A percentile compares a stretch with the other conserved stretches of the same genome.
Evolutionary conservation across 2,797 vertebrate genomes (phyloP).

Genomic region (Crenichthys baileyi): DNA sequence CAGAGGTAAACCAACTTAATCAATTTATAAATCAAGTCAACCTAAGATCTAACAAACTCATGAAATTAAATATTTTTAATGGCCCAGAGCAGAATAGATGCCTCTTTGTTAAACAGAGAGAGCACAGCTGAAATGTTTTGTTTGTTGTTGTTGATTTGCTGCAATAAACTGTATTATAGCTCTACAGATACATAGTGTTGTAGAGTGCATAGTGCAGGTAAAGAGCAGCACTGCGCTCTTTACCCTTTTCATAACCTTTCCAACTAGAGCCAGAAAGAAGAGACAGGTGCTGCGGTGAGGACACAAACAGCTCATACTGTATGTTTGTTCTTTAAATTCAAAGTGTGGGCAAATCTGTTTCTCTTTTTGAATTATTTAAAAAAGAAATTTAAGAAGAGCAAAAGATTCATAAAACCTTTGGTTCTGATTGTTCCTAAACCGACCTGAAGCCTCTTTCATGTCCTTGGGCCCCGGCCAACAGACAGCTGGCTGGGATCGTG

Average conservation of each 20-base stretch:
- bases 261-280: constrained; percentile 13
- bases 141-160: constrained; percentile 15
- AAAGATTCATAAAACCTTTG: not conserved
- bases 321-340: constrained; percentile 9
- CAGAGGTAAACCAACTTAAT: not conserved
- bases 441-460: not conserved
- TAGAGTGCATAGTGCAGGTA: constrained; percentile 3
- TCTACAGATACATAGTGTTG: constrained; percentile 17
- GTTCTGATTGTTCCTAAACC: not conserved
- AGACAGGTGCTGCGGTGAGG: not conserved
- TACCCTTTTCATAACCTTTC: constrained; percentile 34
- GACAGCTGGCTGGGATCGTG: not conserved
- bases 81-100: not conserved
- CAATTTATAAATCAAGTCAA: not conserved
- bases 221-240: constrained; percentile 20
- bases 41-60: not conserved
- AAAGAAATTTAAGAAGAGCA: constrained; percentile 27
- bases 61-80: not conserved
- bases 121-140: not conserved
- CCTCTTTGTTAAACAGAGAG: not conserved
- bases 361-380: constrained; percentile 44
- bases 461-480: not conserved
- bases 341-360: constrained; percentile 20
- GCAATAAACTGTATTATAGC: constrained; percentile 28
- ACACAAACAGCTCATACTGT: constrained; percentile 4